Base-by-base conservation (phyloP, 2,797 vertebrate species). In the Delichon dasypus region DNA sequence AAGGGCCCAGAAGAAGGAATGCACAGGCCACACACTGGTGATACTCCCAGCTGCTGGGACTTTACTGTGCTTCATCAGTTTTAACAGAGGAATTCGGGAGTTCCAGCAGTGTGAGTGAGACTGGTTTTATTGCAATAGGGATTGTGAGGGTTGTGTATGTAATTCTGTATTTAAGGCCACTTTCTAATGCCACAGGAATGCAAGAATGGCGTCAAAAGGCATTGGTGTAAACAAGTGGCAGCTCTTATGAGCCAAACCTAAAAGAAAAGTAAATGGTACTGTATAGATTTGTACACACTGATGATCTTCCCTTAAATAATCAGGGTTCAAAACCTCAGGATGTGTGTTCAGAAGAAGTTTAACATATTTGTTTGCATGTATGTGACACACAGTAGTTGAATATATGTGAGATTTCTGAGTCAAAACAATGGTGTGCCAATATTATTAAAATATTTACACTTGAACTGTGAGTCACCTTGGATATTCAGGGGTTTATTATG, bases 341-440 rank as follows among this genome's bases (percentile, higher is more conserved):
- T 30, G 32, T 6, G 25, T 45, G 29, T 19, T 86, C 51, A 66
- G 48, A 72, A 83, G 34, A 68, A 75, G 48, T 40, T 47, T 19
- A 4, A 73, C 0, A 0, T 27, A n/a, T 68, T 80, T 81, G 29
- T 60, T 62, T 90, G 81, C 64, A 66, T 0, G 0, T 22, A n/a
- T 10, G 23, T 64, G 85, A 38, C 36, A 58, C 3, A 47, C 7
- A 11, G 60, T n/a, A 38, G 23, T 10, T 71, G 55, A 85, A 90
- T 32, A 48, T n/a, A 66, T 0, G 1, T 47, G 45, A 62, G 65
- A 40, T 36, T 83, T 29, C 85, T 18, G n/a, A 78, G 47, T 32
- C 26, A 45, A 85, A 88, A 68, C 2, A 15, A 72, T 20, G 65
- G 55, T 34, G 29, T 42, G 18, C 36, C 79, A 89, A 62, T 47